Base-by-base conservation (phyloP, 1,140 invertebrate genomes). In the Lanistes nyassanus region DNA sequence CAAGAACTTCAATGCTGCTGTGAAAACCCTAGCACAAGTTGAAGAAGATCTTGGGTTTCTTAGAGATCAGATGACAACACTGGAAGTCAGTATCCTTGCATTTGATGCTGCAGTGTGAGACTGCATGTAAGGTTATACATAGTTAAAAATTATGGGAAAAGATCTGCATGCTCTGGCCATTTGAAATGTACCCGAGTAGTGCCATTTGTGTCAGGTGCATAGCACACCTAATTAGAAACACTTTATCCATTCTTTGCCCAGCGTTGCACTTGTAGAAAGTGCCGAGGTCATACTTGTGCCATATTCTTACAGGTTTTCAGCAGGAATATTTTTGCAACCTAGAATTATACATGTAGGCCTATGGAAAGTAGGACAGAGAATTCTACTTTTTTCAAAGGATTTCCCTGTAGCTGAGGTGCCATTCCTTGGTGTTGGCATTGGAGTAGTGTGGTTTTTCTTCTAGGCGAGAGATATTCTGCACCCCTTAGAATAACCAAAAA, bases 31-130 rank as follows among this genome's bases (percentile, higher is more conserved):
- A 67, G 91, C 90, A 74, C 94, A 94, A 89, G 93, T 98, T 47
- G 95, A 97, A 82, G 93, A 96, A 85, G 97, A 99, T 91, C 92
- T 99, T 78, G 95, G 96, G 88, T 97, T 96, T 89, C 91, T 96
- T 73, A 84, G 96, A 85, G 97, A 99, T 92, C 98, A 99, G 90
- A 95, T 97, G 86, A 99, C 98, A 11, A 99, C 97, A 16, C 97
- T 96, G 65, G 97, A 99, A 93, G 98, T 99, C 6, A 99, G 98
- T 87, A 87, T 87, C 86, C 86, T 87, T 87, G 42, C 42, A 47
- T 81, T 42, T 37, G 16, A 58, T 16, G 51, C 56, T n/a, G 42
- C 3, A 65, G 39, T 56, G 7, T 16, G 42, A 42, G 2, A 39
- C n/a, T 62, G 31, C 39, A n/a, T 69, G 37, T 23, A 31, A 39